Conservation (phyloP, 2,888 invertebrate genomes). For the Brachyptera putata region DNA sequence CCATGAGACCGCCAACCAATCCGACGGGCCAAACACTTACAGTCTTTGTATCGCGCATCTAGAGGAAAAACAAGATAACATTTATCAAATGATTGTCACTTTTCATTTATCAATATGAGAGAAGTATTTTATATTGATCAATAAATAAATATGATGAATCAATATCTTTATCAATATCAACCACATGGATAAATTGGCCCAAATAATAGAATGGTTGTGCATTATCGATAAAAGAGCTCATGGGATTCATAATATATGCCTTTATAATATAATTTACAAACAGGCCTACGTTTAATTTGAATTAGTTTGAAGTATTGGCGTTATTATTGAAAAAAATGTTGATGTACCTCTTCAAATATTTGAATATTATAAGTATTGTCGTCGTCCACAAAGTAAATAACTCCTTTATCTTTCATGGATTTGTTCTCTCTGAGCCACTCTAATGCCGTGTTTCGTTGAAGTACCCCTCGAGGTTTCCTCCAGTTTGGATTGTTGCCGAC, state of each 20-base stretch:
- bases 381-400: constrained; percentile 95
- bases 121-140: background rate
- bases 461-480: constrained; percentile 82
- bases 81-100: background rate
- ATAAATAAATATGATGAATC: constrained; percentile 1
- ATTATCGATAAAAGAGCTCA: too few relatives aligned
- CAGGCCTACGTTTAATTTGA: too few relatives aligned
- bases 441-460: constrained; percentile 83
- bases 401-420: constrained; percentile 55
- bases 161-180: background rate
- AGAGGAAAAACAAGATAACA: constrained; percentile 43
- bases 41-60: constrained; percentile 74
- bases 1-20: constrained; percentile 89
- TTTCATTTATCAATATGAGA: background rate
- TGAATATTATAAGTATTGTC: constrained; percentile 91
- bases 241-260: too few relatives aligned
- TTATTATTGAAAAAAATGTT: too few relatives aligned
- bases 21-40: constrained; percentile 97
- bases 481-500: constrained; percentile 64
- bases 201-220: too few relatives aligned
- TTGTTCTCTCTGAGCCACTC: constrained; percentile 71
- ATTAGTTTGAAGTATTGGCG: too few relatives aligned
- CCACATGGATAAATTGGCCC: too few relatives aligned
- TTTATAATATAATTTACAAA: too few relatives aligned
- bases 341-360: constrained; percentile 77